Evolutionary conservation across 2,888 invertebrate species (phyloP).

Genomic region (Melikaiella ostensackeni): DNA sequence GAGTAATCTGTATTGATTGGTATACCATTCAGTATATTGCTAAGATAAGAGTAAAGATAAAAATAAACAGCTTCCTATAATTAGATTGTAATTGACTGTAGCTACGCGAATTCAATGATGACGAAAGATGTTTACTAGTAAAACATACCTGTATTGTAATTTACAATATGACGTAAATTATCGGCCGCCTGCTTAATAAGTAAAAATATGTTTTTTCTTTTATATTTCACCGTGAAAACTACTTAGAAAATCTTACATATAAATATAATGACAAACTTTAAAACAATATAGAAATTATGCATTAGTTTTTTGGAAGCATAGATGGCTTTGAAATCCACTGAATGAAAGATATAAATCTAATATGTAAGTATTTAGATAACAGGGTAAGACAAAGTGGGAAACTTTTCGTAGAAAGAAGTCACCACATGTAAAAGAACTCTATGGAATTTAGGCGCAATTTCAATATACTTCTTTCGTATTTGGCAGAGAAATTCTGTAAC

Average conservation of each 20-base stretch:
- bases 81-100: slow-evolving; percentile 60
- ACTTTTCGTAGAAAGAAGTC: neutral
- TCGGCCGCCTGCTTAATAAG: slow-evolving; percentile 65
- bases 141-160: slow-evolving; percentile 59
- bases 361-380: slow-evolving; percentile 23
- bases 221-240: slow-evolving; percentile 38
- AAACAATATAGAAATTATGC: slow-evolving; percentile 14
- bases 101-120: slow-evolving; percentile 60
- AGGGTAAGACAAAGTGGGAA: slow-evolving; percentile 23
- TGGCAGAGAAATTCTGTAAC: too few species aligned
- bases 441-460: neutral
- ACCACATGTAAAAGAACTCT: neutral
- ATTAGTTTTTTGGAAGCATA: slow-evolving; percentile 22
- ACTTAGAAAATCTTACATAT: neutral
- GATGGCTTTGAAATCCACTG: slow-evolving; percentile 13
- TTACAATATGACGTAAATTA: slow-evolving; percentile 49
- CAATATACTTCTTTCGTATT: too few species aligned
- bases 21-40: slow-evolving; percentile 51
- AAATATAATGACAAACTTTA: slow-evolving; percentile 6
- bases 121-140: slow-evolving; percentile 61
- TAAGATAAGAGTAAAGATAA: slow-evolving; percentile 47
- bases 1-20: slow-evolving; percentile 66
- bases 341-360: slow-evolving; percentile 21
- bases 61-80: slow-evolving; percentile 68
- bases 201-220: slow-evolving; percentile 59